Evolutionary conservation across 2,113 vertebrate genomes (phyloP).

Genomic region (Platanista minor): DNA sequence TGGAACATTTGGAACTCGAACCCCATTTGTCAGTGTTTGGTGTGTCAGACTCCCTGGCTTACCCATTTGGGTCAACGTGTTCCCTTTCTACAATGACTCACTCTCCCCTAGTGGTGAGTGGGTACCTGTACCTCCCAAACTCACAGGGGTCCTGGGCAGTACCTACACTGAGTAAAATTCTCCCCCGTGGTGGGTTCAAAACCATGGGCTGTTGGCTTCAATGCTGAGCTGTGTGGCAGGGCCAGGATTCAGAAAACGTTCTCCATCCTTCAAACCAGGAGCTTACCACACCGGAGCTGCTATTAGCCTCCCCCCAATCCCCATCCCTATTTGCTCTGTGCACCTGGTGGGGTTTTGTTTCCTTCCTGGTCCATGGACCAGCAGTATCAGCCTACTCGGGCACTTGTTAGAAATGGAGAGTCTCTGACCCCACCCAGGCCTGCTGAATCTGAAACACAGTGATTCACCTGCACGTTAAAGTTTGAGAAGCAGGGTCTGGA

Average conservation of each 20-base stretch:
- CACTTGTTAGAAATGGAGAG: background rate
- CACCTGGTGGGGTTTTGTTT: background rate
- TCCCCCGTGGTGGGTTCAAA: background rate
- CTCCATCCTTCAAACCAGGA: background rate
- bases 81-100: background rate
- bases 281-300: background rate
- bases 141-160: background rate
- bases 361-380: accelerated
- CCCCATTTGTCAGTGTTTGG: background rate
- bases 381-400: background rate
- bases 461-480: accelerated
- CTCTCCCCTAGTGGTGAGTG: background rate
- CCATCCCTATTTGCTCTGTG: background rate
- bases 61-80: accelerated
- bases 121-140: background rate
- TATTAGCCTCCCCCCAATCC: background rate
- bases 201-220: background rate
- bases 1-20: background rate
- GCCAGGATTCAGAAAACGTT: background rate
- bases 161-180: background rate
- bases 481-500: background rate
- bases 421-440: background rate
- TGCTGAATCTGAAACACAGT: background rate
- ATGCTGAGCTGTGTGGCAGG: accelerated
- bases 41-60: background rate